Evolutionary conservation across 2,888 invertebrate genomes (phyloP).

Genomic region (Malthinus flaveolus): DNA sequence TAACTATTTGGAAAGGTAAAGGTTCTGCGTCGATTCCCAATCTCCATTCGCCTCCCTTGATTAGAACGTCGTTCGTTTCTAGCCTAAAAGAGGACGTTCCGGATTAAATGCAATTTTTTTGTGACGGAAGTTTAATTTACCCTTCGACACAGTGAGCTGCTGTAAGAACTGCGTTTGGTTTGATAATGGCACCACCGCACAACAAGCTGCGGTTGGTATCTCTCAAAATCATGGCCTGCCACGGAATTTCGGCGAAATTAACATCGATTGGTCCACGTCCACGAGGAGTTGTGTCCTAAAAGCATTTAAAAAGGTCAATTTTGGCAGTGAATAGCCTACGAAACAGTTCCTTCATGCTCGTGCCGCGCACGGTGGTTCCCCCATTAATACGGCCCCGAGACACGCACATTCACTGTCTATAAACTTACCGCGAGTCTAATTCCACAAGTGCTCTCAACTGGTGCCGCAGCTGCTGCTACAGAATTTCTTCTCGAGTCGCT

Average conservation of each 20-base stretch:
- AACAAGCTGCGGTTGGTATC: slow-evolving; percentile 72
- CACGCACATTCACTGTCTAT: too few species aligned
- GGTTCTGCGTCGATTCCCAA: slow-evolving; percentile 81
- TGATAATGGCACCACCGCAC: slow-evolving; percentile 80
- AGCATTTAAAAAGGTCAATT: slow-evolving; percentile 2
- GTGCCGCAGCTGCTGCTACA: not conserved
- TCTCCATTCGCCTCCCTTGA: slow-evolving; percentile 85
- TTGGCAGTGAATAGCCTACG: not conserved
- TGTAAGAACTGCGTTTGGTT: slow-evolving; percentile 73
- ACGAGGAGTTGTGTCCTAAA: slow-evolving; percentile 57
- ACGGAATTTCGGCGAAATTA: slow-evolving; percentile 81
- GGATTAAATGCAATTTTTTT: not conserved
- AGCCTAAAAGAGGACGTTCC: slow-evolving; percentile 55
- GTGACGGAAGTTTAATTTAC: slow-evolving; percentile 53
- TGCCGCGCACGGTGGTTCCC: too few species aligned
- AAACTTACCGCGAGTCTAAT: slow-evolving; percentile 38
- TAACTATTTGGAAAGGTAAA: slow-evolving; percentile 75
- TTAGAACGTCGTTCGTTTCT: slow-evolving; percentile 66
- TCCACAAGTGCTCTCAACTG: slow-evolving; percentile 31
- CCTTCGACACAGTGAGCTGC: slow-evolving; percentile 81
- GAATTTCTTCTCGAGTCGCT: not conserved
- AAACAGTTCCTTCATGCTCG: too few species aligned
- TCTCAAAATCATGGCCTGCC: slow-evolving; percentile 82
- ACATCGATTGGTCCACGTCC: slow-evolving; percentile 61
- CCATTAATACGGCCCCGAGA: too few species aligned